Evolutionary conservation across 2,797 vertebrate species (phyloP), one percentile per base, ranked within the genome.

Genomic region (Columba guinea): DNA sequence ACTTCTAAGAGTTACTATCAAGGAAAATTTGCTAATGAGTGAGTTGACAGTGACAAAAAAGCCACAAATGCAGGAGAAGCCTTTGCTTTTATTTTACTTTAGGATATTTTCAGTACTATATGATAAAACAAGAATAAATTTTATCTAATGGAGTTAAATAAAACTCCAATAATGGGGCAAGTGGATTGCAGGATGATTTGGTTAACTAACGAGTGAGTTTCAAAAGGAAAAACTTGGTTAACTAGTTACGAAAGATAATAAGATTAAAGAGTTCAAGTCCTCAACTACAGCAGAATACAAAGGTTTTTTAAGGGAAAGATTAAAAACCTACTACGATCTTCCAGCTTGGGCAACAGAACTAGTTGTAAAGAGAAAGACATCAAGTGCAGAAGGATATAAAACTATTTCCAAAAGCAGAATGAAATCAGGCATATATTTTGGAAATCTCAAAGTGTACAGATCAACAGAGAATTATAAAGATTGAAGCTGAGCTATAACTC

Each of bases 381-480:
- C 32, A 65, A 60, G 5, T 53, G 26, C 34, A 87, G 46, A 92
- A 81, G 24, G 23, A 46, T 27, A 41, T 26, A 63, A 64, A 83
- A 81, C 20, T 63, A 46, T 34, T 91, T 88, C 51, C 44, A 93
- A 89, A 90, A 80, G 12, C 17, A 77, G 30, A 85, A 56, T 44
- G 13, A 80, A 91, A 94, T 69, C 30, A 89, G 63, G n/a, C 6
- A 53, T 28, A 9, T 35, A 79, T 67, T 94, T 80, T 63, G 11
- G n/a, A 79, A 87, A 87, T 70, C 56, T 93, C 48, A 35, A 67
- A 89, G 60, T 26, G 10, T 55, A 76, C n/a, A 89, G 59, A 89
- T 73, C 55, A 92, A 89, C 48, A 21, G 35, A 89, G 55, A 90
- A 88, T 86, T 90, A 90, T 35, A 51, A 82, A 48, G 92, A 87